These are phyloP conservation scores for Diloba caeruleocephala DNA, from an alignment of 2,888 invertebrate genomes.

Conservation along the genomic window DNA sequence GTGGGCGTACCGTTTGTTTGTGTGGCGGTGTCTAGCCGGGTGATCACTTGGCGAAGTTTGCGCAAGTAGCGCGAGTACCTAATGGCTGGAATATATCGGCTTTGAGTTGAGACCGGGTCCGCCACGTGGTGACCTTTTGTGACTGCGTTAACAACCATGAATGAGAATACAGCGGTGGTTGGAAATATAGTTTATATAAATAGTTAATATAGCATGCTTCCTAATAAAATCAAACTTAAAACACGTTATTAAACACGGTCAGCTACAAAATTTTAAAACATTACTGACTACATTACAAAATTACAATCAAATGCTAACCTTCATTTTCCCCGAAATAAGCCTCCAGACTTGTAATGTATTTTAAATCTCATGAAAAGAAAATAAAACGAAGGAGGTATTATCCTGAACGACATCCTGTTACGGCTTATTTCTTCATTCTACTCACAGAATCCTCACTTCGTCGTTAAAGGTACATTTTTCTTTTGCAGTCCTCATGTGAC, in stretches of 20 bases:
- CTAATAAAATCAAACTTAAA: slow-evolving; percentile 22
- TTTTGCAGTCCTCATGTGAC: slow-evolving; percentile 86
- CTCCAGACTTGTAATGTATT: slow-evolving; percentile 54
- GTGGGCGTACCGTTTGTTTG: slow-evolving; percentile 77
- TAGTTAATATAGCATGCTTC: too few relatives aligned
- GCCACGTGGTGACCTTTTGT: slow-evolving; percentile 67
- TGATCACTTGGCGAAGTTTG: slow-evolving; percentile 80
- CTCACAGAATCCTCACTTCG: slow-evolving; percentile 84
- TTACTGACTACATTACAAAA: slow-evolving; percentile 20
- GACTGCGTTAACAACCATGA: slow-evolving; percentile 66
- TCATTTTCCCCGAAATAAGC: slow-evolving; percentile 43
- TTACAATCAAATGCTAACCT: slow-evolving; percentile 36
- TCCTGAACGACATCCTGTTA: slow-evolving; percentile 88
- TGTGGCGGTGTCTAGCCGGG: slow-evolving; percentile 79
- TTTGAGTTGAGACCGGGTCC: slow-evolving; percentile 69
- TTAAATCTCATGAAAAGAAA: slow-evolving; percentile 73
- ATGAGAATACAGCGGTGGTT: slow-evolving; percentile 58
- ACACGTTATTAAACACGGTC: background rate
- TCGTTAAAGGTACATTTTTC: slow-evolving; percentile 89
- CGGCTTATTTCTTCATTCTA: slow-evolving; percentile 86
- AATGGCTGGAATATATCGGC: slow-evolving; percentile 78
- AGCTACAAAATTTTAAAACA: slow-evolving; percentile 14
- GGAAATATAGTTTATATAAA: slow-evolving; percentile 57
- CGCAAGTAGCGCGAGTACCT: slow-evolving; percentile 74
- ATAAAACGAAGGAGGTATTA: slow-evolving; percentile 84